Evolutionary conservation across 2,797 vertebrate species (phyloP), one percentile per base, ranked within the genome.

Genomic region (Enteromius treurensis): DNA sequence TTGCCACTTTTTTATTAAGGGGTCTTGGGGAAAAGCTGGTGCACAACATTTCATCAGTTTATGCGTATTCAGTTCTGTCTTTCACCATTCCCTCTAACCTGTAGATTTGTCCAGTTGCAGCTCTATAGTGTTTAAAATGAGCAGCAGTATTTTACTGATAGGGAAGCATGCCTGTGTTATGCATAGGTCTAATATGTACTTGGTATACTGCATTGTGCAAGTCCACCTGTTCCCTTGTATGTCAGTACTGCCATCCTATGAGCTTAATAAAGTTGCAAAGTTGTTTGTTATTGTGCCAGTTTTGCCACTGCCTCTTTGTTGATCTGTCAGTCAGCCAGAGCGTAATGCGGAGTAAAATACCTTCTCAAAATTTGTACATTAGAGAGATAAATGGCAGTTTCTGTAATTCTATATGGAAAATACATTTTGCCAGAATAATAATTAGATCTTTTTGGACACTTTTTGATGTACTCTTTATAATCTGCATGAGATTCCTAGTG

Each of bases 231-330:
- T 82, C 81, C 85, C 81, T 83, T 87, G 83, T 85, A 81, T 86
- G 84, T 87, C 86, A 85, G 85, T 86, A 83, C 78, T 88, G 86
- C 84, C 81, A 80, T 89, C 89, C 62, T 84, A 82, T 84, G 62
- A 91, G 60, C 88, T 87, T 87, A 91, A 91, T 90, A 90, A 91
- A 91, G 87, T 83, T 89, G 87, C 88, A 91, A 85, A 87, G 86
- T 87, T 87, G 84, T 85, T 85, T 85, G 80, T 89, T 88, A 83
- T 60, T 73, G 84, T 80, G 82, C 71, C 78, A 79, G 78, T 74
- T 88, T 80, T 83, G 81, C 49, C 86, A 58, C 42, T 80, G 74
- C 42, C 67, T 79, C 62, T 84, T 87, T 84, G 83, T 87, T 84
- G 45, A 53, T 78, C 62, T 58, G 58, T 55, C 32, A 29, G 62